phyloP scores from a whole-genome alignment of 2,797 vertebrate species.

The Hypotaenidia okinawae region DNA sequence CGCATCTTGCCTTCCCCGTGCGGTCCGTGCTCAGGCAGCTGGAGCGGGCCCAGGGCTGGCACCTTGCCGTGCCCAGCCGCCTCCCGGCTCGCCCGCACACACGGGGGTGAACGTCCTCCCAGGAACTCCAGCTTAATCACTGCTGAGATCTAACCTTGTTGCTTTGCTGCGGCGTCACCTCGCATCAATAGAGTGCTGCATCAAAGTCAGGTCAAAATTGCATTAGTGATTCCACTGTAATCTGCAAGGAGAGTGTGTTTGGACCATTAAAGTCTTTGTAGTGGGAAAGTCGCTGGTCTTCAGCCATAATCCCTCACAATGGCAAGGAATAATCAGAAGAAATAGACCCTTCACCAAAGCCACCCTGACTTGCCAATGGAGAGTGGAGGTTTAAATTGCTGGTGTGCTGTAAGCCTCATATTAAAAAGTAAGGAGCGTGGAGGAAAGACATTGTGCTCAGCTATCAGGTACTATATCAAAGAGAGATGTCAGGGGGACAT shows the following conservation, averaged over 20 bases:
- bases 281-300: neutral
- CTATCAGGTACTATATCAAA: neutral
- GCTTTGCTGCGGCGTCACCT: neutral
- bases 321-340: neutral
- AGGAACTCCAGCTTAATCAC: neutral
- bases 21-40: fast-evolving
- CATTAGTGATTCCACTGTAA: slow-evolving; percentile 29
- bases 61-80: neutral
- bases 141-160: neutral
- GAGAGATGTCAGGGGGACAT: neutral
- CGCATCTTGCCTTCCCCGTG: neutral
- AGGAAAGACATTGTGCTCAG: neutral
- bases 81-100: no score
- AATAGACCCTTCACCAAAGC: neutral
- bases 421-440: neutral
- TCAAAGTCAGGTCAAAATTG: slow-evolving; percentile 38
- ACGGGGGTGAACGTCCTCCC: neutral
- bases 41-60: neutral
- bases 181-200: neutral
- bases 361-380: neutral
- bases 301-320: neutral
- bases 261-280: neutral
- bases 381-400: neutral
- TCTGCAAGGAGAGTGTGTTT: slow-evolving; percentile 4
- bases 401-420: neutral